Conservation (phyloP, 1,140 invertebrate genomes). For the Drosophila pectinifera region DNA sequence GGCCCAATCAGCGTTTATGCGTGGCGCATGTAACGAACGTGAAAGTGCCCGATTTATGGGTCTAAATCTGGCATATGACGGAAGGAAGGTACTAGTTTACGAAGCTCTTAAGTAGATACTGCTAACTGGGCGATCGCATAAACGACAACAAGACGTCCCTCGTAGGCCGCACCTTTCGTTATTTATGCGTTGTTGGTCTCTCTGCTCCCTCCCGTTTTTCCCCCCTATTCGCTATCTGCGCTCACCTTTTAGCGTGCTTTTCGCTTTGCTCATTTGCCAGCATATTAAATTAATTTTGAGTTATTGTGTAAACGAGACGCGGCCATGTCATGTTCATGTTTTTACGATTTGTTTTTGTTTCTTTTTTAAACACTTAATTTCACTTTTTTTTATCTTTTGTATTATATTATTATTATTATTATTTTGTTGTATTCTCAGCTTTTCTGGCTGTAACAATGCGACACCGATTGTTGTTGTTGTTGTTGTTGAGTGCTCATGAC, state of each 20-base stretch:
- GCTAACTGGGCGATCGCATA: conserved; percentile 33
- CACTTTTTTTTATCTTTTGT: conserved; percentile 65
- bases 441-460: conserved; percentile 70
- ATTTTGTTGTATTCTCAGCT: conserved; percentile 45
- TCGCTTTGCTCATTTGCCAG: conserved; percentile 72
- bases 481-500: conserved; percentile 70
- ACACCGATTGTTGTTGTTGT: conserved; percentile 61
- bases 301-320: conserved; percentile 81
- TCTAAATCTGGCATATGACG: conserved; percentile 2
- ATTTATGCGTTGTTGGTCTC: conserved; percentile 38
- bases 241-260: conserved; percentile 77
- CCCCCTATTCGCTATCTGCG: conserved; percentile 26
- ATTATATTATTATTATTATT: conserved; percentile 44
- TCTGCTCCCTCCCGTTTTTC: background rate
- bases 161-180: conserved; percentile 31
- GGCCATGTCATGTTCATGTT: conserved; percentile 71
- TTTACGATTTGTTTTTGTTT: conserved; percentile 39
- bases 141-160: conserved; percentile 40
- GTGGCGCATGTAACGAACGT: conserved; percentile 18
- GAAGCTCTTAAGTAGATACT: conserved; percentile 11
- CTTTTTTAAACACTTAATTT: conserved; percentile 76
- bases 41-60: conserved; percentile 10
- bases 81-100: too few species aligned
- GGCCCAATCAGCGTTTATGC: conserved; percentile 32
- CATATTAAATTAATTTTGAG: conserved; percentile 81